Evolutionary conservation across 1,140 invertebrate species (phyloP), one percentile per base, ranked within the genome.

Genomic region (Ladona fulva): DNA sequence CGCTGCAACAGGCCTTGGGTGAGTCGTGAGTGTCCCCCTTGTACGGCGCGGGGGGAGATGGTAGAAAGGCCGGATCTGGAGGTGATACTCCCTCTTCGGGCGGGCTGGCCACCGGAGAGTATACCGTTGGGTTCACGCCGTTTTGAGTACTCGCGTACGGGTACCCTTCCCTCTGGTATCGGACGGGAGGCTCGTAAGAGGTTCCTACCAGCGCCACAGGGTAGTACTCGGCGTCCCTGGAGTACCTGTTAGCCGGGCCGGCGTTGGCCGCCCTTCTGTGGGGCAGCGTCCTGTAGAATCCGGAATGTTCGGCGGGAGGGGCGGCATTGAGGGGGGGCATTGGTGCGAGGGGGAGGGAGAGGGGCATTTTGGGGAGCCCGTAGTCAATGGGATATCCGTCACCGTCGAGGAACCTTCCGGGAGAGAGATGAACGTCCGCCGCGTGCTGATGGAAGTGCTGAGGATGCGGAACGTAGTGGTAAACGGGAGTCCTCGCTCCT

Each of bases 301-400:
- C 29, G 29, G 29, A 37, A 59, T 83, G 83, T 44, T 83, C 85
- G 86, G 82, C 79, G 85, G 83, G 78, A 87, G 81, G 84, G 66
- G 82, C 79, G 22, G 79, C 78, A 24, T 75, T 80, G 77, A 42
- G 82, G 25, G 76, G 81, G 42, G 78, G 88, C 82, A 85, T 78
- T 0, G 86, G 80, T 88, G 83, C 85, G 88, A 87, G 82, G 78
- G 86, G 85, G 80, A 87, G 79, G 75, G 80, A 85, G 77, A 85
- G 66, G 25, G 87, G 85, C 37, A 92, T 86, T 81, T 92, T 92
- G 0, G 91, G 92, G 16, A 93, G 84, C 76, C 93, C 93, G 80
- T 93, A 95, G 81, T 95, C 93, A 22, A 92, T 86, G 0, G 92
- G 92, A 83, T 93, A 94, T 0, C 91, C 92, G 78, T 94, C 92